Base-by-base conservation (phyloP, 53 echinoderm and acorn worm genomes). In the Glandiceps talaboti region DNA sequence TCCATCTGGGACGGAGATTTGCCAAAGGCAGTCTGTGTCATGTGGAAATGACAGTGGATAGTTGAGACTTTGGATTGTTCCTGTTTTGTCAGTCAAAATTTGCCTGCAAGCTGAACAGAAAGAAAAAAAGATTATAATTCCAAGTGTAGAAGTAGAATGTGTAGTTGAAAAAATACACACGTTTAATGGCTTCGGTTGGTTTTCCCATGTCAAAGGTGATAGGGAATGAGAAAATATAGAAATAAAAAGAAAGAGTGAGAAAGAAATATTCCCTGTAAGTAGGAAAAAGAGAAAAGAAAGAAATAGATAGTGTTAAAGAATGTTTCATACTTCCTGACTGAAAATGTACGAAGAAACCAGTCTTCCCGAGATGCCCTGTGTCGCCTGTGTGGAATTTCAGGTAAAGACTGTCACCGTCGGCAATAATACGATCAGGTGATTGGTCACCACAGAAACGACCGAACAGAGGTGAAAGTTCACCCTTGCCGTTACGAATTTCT, bases 311-410 rank as follows among this genome's bases (percentile, higher is more conserved):
- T n/a, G n/a, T n/a, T n/a, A n/a, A 45, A 45, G 64, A 45, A 6
- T 12, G 20, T 45, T 20, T 45, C 91, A 89, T 91, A 94, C 94
- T 87, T 89, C 91, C 94, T 89, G 91, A 89, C 83, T 94, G 76
- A 80, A 89, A 94, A 84, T 87, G 45, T 29, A 84, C 86, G 30
- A 85, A 76, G 77, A 94, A 91, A 1, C 94, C 91, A 0, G 85
- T 76, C 29, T 84, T 76, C 12, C 77, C 82, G 73, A 83, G 86
- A 73, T 85, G 33, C 25, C 88, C 27, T 1, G 79, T 80, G 20
- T 80, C 31, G 27, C 93, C 88, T 14, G 90, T 76, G 31, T 82
- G 30, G 74, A 94, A 91, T 30, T 91, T 87, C 76, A 94, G 73
- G 91, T 91, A 94, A 0, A 86, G 28, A 20, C 72, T 27, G 75